Base-by-base conservation (phyloP, 1,140 invertebrate species). In the Trachymyrmex septentrionalis region DNA sequence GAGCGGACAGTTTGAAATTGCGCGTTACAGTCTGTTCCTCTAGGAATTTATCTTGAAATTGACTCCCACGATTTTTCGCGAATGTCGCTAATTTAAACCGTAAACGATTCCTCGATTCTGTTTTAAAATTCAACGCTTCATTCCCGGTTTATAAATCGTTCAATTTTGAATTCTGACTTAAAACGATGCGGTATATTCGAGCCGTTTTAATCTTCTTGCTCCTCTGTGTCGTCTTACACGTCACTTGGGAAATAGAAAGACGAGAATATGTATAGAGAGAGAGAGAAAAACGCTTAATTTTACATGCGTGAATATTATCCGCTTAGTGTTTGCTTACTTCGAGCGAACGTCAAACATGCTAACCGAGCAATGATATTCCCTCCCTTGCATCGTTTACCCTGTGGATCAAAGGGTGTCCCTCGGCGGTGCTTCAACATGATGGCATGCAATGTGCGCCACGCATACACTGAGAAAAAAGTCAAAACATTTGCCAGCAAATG, bases 271-370 rank as follows among this genome's bases (percentile, higher is more conserved):
- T 44, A 44, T 44, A 30, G n/a, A 71, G 21, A 24, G 5, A 16
- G 30, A 71, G 50, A 27, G 10, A 16, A 59, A 3, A 21, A 72
- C n/a, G 55, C 38, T 84, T 73, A 75, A 61, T 44, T 75, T 61
- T 75, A 48, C 38, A 61, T 61, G 24, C 38, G 38, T 67, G 67
- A 82, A 73, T 73, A 73, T 57, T 61, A 73, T 82, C 24, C 69
- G 69, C 69, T 84, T 84, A 84, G 69, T 84, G 55, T 61, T 84
- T 75, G 80, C 55, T 44, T 1, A 75, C 55, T 84, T 21, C 21
- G 44, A 69, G 14, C 57, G 69, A 84, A 9, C 9, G 19, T 75
- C 55, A 44, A 84, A 67, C 55, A 14, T 61, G 44, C 9, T 50
- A 75, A 30, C 19, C 24, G 24, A 14, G 21, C 80, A 75, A 84